These are phyloP conservation scores for Ophiothrix spiculata DNA, from an alignment of 35 echinoderm and acorn worm species.

Conservation along the genomic window DNA sequence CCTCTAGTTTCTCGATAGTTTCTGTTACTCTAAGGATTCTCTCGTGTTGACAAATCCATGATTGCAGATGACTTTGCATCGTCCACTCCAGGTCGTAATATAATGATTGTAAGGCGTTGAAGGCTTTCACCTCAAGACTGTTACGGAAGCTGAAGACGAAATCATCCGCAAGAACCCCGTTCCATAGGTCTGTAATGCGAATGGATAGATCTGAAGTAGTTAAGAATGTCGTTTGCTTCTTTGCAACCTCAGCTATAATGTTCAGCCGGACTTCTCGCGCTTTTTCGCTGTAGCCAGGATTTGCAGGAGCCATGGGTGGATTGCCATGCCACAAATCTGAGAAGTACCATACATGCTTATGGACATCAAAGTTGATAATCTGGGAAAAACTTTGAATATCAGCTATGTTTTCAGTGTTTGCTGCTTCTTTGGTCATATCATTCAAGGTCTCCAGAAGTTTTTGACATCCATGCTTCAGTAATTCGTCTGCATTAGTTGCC, in stretches of 20 bases:
- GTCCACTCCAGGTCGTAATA: slow-evolving; percentile 15
- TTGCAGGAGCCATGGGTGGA: slow-evolving; percentile 27
- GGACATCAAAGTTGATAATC: background rate
- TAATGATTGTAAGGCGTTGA: background rate
- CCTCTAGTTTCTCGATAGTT: too few relatives aligned
- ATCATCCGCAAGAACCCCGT: slow-evolving; percentile 14
- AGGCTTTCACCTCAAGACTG: background rate
- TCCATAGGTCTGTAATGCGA: background rate
- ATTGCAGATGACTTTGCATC: too few relatives aligned
- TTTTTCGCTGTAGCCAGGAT: slow-evolving; percentile 5
- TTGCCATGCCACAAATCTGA: slow-evolving; percentile 8
- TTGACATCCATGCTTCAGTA: background rate
- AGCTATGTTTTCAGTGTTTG: background rate
- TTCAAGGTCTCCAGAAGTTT: slow-evolving; percentile 9
- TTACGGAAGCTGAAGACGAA: slow-evolving; percentile 29
- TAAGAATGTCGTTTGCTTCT: background rate
- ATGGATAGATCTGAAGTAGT: slow-evolving; percentile 1
- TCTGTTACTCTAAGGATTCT: too few relatives aligned
- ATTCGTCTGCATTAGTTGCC: background rate
- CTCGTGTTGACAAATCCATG: too few relatives aligned
- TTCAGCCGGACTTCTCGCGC: background rate
- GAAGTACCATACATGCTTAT: slow-evolving; percentile 10
- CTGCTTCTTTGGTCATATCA: background rate
- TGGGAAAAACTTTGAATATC: background rate
- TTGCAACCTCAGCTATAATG: background rate